Base-by-base conservation (phyloP, 1,140 invertebrate species). In the Sycophila sp. region DNA sequence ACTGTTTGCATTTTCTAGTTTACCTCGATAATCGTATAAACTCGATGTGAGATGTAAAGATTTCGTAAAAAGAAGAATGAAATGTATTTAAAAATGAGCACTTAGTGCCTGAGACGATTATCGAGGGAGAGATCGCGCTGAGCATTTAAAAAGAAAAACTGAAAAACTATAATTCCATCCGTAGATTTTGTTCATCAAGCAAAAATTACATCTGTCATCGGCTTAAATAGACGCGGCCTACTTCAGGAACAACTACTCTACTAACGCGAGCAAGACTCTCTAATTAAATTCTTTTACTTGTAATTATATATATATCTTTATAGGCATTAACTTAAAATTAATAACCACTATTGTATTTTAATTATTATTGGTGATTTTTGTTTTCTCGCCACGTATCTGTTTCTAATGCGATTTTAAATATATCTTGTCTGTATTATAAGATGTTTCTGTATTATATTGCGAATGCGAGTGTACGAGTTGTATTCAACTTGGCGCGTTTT, bases 251-350 rank as follows among this genome's bases (percentile, higher is more conserved):
- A n/a, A n/a, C n/a, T 24, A 62, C 45, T 10, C 17, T 49, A 63
- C 19, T 64, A 63, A 70, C 34, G 17, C 68, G 53, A 36, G 42
- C 58, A 60, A 71, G 36, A 71, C 62, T 65, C 30, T 65, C 47
- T 66, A 59, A 65, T 65, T 65, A 17, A 66, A 65, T 59, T 56
- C 42, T 56, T 65, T 58, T 64, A 73, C 36, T 49, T 62, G 63
- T 67, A 73, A 73, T 69, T 69, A 63, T 69, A n/a, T n/a, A n/a
- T n/a, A n/a, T n/a, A 63, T 67, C 59, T 64, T 59, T 30, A 19
- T 69, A 68, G 45, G 40, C 51, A 69, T 73, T 63, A 69, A 47
- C 66, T 42, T 51, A 40, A 73, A 65, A 55, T 55, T 10, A 68
- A 45, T 68, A 73, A 64, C 51, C 65, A 63, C 30, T 51, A 65